These are phyloP conservation scores for Fissipunctia ypsillon DNA, from an alignment of 2,888 invertebrate genomes.

Conservation along the genomic window DNA sequence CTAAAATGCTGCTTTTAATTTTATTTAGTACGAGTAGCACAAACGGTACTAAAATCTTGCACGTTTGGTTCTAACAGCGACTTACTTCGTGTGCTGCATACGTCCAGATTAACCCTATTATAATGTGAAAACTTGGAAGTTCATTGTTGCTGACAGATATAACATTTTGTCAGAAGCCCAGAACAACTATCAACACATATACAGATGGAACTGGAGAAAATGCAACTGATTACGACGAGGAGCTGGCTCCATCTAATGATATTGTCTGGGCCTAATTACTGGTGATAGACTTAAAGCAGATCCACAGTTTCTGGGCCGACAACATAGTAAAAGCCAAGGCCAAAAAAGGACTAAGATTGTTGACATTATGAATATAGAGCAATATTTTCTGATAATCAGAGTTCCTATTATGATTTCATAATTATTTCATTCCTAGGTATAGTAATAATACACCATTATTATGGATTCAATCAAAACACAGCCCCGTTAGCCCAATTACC, in stretches of 20 bases:
- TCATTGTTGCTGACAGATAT: neutral
- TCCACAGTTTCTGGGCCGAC: rapidly evolving
- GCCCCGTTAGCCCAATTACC: slow-evolving; percentile 84
- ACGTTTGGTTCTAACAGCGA: slow-evolving; percentile 41
- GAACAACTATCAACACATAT: neutral
- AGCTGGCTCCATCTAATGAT: neutral
- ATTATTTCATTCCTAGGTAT: neutral
- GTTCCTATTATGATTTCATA: neutral
- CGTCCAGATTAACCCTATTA: neutral
- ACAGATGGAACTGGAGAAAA: neutral
- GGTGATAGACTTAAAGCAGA: neutral
- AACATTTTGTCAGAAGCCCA: neutral
- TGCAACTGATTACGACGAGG: neutral
- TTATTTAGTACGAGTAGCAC: slow-evolving; percentile 9
- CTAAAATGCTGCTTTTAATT: slow-evolving; percentile 29
- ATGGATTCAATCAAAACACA: slow-evolving; percentile 66
- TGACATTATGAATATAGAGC: neutral
- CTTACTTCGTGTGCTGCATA: slow-evolving; percentile 39
- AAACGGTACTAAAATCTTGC: slow-evolving; percentile 50
- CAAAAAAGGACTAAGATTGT: neutral
- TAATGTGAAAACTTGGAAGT: neutral
- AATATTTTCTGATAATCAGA: slow-evolving; percentile 1
- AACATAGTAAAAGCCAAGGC: neutral
- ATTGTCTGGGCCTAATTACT: neutral
- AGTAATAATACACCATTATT: slow-evolving; percentile 23